These are phyloP conservation scores for Stegana nigrithorax DNA, from an alignment of 2,888 invertebrate species.

Conservation along the genomic window DNA sequence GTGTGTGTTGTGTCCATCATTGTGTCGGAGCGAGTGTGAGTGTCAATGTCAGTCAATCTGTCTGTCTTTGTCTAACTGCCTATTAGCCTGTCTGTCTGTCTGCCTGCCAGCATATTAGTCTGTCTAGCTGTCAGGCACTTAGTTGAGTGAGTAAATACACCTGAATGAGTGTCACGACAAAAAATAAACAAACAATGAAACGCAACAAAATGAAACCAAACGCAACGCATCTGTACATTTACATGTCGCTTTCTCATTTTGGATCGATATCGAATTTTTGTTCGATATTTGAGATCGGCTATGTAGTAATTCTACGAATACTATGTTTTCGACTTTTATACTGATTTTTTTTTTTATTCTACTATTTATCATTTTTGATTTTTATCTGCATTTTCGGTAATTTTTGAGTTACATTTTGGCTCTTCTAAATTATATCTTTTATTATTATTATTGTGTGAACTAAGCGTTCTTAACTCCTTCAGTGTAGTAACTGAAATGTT, in stretches of 20 bases:
- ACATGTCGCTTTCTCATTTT: neutral
- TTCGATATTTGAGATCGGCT: neutral
- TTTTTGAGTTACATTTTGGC: too few relatives aligned
- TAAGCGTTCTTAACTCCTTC: too few relatives aligned
- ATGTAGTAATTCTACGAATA: neutral
- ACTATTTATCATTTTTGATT: too few relatives aligned
- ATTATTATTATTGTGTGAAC: too few relatives aligned
- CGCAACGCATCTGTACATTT: constrained; percentile 49
- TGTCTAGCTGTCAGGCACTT: too few relatives aligned
- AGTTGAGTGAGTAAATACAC: too few relatives aligned
- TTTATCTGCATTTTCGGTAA: too few relatives aligned
- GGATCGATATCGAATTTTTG: neutral
- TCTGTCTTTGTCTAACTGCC: constrained; percentile 39
- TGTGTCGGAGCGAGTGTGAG: constrained; percentile 33
- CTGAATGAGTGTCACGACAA: constrained; percentile 2
- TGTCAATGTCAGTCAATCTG: constrained; percentile 36
- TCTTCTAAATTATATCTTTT: too few relatives aligned
- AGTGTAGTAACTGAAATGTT: too few relatives aligned
- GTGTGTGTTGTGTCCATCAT: too few relatives aligned
- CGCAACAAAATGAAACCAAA: constrained; percentile 2
- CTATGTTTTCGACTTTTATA: too few relatives aligned
- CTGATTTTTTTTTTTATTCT: too few relatives aligned
- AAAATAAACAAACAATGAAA: neutral
- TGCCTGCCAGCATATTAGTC: constrained; percentile 40
- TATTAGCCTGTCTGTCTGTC: neutral